phyloP scores from a whole-genome alignment of 2,113 vertebrate genomes.

The Myiozetetes cayanensis region DNA sequence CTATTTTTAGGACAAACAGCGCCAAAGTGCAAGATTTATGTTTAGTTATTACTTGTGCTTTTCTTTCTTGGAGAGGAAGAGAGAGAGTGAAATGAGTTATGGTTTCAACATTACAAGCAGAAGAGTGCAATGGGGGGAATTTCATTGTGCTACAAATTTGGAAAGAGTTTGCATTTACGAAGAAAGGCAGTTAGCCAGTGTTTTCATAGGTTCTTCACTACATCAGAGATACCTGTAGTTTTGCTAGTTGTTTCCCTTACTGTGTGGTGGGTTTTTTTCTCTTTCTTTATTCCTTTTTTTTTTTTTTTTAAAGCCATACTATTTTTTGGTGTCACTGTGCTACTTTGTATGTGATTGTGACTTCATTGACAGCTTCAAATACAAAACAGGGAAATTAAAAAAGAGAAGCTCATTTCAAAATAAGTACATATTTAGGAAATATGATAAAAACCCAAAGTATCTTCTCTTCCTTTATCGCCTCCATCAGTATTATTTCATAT shows the following conservation, averaged over 20 bases:
- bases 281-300: too few relatives aligned
- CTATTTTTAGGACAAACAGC: background rate
- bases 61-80: background rate
- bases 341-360: background rate
- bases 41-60: background rate
- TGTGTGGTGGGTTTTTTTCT: rapidly evolving
- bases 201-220: background rate
- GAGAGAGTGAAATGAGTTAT: background rate
- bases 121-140: background rate
- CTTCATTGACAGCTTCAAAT: background rate
- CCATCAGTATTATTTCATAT: background rate
- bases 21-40: background rate
- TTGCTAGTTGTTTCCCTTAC: background rate
- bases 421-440: background rate
- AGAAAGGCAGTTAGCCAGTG: background rate
- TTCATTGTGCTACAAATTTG: background rate
- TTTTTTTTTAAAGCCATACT: background rate
- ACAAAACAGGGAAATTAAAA: background rate
- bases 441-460: background rate
- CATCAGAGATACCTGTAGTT: background rate
- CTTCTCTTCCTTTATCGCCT: background rate
- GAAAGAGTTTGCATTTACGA: background rate
- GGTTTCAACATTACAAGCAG: background rate
- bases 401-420: background rate
- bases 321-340: background rate